These are phyloP conservation scores for Eulemur mongoz DNA, from an alignment of 2,797 vertebrate genomes.

Conservation along the genomic window DNA sequence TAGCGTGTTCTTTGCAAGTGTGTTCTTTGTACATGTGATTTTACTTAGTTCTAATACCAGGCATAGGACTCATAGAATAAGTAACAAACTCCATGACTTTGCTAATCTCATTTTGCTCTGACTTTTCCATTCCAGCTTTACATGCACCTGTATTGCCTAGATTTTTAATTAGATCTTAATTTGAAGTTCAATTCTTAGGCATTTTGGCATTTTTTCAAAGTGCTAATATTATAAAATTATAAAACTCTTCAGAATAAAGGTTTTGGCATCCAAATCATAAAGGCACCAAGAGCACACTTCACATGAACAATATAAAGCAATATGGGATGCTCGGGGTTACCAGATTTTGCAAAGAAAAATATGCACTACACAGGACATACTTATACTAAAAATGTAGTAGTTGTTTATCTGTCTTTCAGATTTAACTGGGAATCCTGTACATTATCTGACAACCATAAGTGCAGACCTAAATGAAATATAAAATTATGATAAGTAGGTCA, in stretches of 20 bases:
- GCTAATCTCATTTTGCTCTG: not conserved
- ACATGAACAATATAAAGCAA: not conserved
- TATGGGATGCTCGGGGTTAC: accelerated
- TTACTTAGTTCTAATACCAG: not conserved
- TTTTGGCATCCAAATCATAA: not conserved
- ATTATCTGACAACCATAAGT: not conserved
- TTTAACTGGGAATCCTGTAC: not conserved
- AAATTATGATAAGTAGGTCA: not conserved
- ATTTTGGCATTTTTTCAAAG: not conserved
- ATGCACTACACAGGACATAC: not conserved
- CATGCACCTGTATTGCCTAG: not conserved
- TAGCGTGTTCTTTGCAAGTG: not conserved
- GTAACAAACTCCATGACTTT: not conserved
- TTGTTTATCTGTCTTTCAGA: not conserved
- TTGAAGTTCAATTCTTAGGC: not conserved
- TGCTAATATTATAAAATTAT: not conserved
- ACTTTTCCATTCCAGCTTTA: not conserved
- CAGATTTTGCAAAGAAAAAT: not conserved
- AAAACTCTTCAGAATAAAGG: not conserved
- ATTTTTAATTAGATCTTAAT: not conserved
- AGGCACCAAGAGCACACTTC: not conserved
- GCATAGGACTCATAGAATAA: not conserved
- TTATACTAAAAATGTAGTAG: not conserved
- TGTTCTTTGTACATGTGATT: not conserved
- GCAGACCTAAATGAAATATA: not conserved